These are phyloP conservation scores for Micronisus gabar DNA, from an alignment of 2,113 vertebrate genomes.

Conservation along the genomic window DNA sequence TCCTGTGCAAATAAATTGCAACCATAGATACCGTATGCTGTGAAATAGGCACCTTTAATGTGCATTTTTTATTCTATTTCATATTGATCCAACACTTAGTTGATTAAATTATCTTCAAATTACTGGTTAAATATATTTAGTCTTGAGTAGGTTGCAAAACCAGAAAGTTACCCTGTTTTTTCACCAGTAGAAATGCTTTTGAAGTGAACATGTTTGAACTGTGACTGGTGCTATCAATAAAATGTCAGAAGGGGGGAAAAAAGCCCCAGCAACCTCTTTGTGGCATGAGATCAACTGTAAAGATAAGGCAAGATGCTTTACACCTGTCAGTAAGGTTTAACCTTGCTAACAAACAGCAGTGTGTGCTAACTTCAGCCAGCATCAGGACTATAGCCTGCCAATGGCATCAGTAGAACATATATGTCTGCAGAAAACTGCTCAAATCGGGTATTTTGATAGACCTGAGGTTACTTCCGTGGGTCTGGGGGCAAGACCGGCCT, in stretches of 20 bases:
- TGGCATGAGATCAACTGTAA: fast-evolving
- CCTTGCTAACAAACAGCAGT: no score
- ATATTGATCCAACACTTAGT: not conserved
- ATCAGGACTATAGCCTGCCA: fast-evolving
- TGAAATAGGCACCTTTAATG: not conserved
- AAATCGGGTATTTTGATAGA: fast-evolving
- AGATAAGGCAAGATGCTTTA: not conserved
- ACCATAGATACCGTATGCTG: not conserved
- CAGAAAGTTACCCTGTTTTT: not conserved
- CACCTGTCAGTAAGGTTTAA: not conserved
- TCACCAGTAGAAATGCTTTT: not conserved
- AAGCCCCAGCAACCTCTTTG: no score
- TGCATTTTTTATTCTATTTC: not conserved
- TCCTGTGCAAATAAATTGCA: not conserved
- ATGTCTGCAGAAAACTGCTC: fast-evolving
- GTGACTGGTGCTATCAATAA: not conserved
- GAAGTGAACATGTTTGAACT: fast-evolving
- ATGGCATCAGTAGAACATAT: fast-evolving
- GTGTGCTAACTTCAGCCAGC: no score
- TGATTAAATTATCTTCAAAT: not conserved
- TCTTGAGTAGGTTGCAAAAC: not conserved
- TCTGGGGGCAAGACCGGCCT: not conserved
- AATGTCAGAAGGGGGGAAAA: not conserved
- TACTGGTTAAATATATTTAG: not conserved
- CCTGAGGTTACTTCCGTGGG: fast-evolving